Conservation (phyloP, 2,113 vertebrate genomes). For the Phoenicopterus ruber region DNA sequence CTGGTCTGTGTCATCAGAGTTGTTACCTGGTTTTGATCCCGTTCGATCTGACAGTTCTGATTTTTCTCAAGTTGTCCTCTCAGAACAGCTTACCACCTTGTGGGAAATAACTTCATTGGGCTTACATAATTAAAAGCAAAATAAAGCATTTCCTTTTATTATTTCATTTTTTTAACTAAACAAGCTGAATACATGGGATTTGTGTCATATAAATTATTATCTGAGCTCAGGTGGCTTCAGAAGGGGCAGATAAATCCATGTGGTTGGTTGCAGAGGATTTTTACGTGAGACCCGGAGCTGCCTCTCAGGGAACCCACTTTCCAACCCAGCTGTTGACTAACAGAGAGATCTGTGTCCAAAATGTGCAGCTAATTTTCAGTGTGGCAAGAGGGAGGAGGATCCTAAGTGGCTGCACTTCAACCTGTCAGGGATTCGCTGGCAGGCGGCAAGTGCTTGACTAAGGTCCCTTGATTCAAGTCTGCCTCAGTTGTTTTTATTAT, state of each 20-base stretch:
- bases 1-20: not conserved
- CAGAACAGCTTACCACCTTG: not conserved
- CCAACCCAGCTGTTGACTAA: not conserved
- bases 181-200: not conserved
- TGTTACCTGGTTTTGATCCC: not conserved
- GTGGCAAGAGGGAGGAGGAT: not conserved
- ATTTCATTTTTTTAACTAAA: not conserved
- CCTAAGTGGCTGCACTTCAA: not conserved
- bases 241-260: not conserved
- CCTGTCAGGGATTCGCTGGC: not conserved
- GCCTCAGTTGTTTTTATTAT: not conserved
- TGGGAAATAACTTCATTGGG: not conserved
- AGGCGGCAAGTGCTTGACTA: not conserved
- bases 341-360: not conserved
- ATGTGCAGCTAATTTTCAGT: not conserved
- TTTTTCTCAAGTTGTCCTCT: not conserved
- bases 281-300: accelerated
- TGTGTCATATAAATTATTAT: not conserved
- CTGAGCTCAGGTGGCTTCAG: not conserved
- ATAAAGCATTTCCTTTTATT: not conserved
- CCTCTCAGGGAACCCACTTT: not conserved
- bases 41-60: not conserved
- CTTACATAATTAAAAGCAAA: not conserved
- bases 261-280: not conserved
- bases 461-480: not conserved